Conservation (phyloP, 1,140 invertebrate genomes). For the Drosophila sproati region DNA sequence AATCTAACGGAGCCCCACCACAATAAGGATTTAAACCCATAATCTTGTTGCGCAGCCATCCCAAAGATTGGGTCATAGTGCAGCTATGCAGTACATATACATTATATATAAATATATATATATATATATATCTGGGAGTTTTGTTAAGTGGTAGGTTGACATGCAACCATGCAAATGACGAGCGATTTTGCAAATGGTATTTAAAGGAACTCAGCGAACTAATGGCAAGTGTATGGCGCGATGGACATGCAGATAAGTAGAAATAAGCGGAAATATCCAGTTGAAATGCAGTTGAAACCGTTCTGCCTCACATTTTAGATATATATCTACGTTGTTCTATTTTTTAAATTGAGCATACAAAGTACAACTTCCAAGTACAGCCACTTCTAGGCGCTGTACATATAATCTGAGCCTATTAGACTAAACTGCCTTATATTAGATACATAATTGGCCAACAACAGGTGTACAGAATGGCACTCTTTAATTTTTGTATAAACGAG, state of each 20-base stretch:
- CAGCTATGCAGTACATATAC: not conserved
- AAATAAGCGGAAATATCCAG: not conserved
- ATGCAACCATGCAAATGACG: not conserved
- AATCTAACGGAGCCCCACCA: not conserved
- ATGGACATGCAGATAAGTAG: not conserved
- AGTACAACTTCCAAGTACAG: no score
- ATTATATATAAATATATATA: not conserved
- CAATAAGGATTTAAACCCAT: not conserved
- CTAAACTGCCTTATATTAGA: no score
- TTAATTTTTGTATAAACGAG: not conserved
- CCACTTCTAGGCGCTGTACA: no score
- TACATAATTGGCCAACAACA: no score
- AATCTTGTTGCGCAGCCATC: not conserved
- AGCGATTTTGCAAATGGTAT: slow-evolving; percentile 1
- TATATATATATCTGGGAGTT: not conserved
- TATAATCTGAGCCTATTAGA: no score
- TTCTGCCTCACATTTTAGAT: not conserved
- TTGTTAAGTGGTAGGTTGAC: slow-evolving; percentile 1
- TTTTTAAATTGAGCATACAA: not conserved
- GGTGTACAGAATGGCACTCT: not conserved
- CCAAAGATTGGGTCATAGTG: not conserved
- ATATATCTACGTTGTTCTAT: not conserved
- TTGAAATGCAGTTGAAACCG: not conserved
- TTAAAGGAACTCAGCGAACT: not conserved
- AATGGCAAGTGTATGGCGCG: not conserved